A percentile compares a stretch with the other conserved stretches of the same genome.
These are phyloP conservation scores for Omphaloscelis lunosa DNA, from an alignment of 2,888 invertebrate species.

Conservation along the genomic window DNA sequence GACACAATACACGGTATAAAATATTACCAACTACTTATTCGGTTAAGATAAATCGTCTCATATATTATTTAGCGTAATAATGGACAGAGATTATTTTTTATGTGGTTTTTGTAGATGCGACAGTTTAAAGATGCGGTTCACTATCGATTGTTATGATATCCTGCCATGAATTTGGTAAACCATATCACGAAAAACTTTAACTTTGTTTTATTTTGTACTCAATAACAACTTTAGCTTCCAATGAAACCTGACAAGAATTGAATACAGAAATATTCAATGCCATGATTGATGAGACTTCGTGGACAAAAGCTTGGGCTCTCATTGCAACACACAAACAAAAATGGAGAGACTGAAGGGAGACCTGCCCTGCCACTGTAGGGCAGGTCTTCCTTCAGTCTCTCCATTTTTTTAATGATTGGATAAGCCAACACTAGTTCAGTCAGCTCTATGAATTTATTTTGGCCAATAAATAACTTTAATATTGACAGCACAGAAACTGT, in stretches of 20 bases:
- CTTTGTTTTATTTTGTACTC: background rate
- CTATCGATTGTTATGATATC: background rate
- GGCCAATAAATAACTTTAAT: background rate
- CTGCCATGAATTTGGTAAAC: too few species aligned
- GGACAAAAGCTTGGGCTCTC: too few species aligned
- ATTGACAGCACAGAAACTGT: background rate
- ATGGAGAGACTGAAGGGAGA: too few species aligned
- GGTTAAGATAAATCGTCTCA: conserved; percentile 86
- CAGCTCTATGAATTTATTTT: too few species aligned
- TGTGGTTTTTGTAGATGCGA: conserved; percentile 61
- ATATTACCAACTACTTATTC: conserved; percentile 84
- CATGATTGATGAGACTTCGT: too few species aligned
- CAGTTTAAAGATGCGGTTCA: conserved; percentile 6
- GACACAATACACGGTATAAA: conserved; percentile 78
- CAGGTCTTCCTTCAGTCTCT: too few species aligned
- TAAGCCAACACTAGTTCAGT: too few species aligned
- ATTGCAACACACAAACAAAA: too few species aligned
- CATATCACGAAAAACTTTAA: background rate
- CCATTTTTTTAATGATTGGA: too few species aligned
- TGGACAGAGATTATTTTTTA: conserved; percentile 74
- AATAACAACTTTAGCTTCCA: background rate
- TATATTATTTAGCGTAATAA: conserved; percentile 87
- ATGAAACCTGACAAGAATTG: too few species aligned
- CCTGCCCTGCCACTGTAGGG: too few species aligned
- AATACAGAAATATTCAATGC: too few species aligned